Percentiles rank a stretch among this genome's conserved stretches.
These are phyloP conservation scores for Camelus dromedarius DNA, from an alignment of 2,113 vertebrate genomes.

Conservation along the genomic window DNA sequence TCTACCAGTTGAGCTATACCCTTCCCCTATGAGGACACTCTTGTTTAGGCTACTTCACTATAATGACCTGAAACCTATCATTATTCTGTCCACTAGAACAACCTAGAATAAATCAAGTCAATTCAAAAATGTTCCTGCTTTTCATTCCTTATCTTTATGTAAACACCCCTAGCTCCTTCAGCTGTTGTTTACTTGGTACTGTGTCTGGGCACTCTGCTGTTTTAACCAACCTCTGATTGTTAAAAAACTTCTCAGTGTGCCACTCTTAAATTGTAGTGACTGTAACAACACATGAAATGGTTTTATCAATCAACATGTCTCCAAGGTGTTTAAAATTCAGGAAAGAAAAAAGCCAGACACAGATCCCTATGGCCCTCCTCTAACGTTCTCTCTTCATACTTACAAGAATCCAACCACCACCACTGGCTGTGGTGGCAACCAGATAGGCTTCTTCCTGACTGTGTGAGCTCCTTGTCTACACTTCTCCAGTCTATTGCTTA, in stretches of 20 bases:
- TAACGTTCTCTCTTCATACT: not conserved
- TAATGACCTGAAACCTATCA: not conserved
- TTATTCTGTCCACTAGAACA: not conserved
- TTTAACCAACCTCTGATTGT: not conserved
- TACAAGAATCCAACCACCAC: not conserved
- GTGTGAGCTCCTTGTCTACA: not conserved
- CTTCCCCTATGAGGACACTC: not conserved
- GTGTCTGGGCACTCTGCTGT: not conserved
- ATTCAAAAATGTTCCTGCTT: not conserved
- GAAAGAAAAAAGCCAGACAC: not conserved
- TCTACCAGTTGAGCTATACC: too few relatives aligned
- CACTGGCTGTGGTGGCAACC: not conserved
- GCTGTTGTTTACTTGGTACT: not conserved
- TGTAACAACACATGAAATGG: not conserved
- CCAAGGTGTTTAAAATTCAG: not conserved
- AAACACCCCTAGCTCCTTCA: not conserved
- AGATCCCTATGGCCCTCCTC: not conserved
- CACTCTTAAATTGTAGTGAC: not conserved
- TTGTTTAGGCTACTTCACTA: not conserved
- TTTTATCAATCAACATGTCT: not conserved
- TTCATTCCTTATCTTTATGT: not conserved
- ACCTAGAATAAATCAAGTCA: not conserved
- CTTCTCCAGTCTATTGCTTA: not conserved
- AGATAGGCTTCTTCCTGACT: not conserved
- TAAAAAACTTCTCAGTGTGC: not conserved